Base-by-base conservation (phyloP, 2,888 invertebrate genomes). In the Patella pellucida region DNA sequence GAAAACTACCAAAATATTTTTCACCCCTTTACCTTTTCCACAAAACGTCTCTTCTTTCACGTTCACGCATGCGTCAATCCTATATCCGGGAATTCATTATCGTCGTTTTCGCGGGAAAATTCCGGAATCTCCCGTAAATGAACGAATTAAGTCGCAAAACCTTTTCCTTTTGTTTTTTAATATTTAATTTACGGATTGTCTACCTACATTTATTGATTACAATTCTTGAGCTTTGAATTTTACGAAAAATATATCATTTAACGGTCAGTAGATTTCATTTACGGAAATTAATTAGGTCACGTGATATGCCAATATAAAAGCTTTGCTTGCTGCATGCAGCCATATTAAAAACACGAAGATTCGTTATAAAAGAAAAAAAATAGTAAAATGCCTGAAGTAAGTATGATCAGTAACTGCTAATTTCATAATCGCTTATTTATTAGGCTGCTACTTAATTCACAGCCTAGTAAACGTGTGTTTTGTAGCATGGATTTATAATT, bases 11-110 rank as follows among this genome's bases (percentile, higher is more conserved):
- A 7, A 56, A 56, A 31, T 71, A 54, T n/a, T 71, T 41, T 41
- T 41, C 41, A 41, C 41, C 41, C 41, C 9, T 7, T 41, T 41
- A 41, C 41, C 41, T 41, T 41, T 41, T 41, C 41, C 41, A 41
- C 41, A 41, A 41, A 41, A 41, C 41, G 41, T 68, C 56, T 72
- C 56, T 74, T 11, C 19, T 72, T 70, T 54, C 72, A 52, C n/a
- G 9, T 19, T 5, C 77, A 78, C 82, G 82, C 82, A 81, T 79
- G 81, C 78, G 78, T 74, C 67, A 72, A 23, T 54, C 67, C 19
- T 51, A 74, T 69, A 78, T 82, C 83, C 83, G 83, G 83, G 80
- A 70, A 54, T 76, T 80, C 78, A 27, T 71, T 71, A 73, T 72
- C 72, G 50, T 77, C 54, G 50, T 74, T 79, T 74, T 72, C 75